phyloP scores from a whole-genome alignment of 2,797 vertebrate species.

The Otolemur crassicaudatus region DNA sequence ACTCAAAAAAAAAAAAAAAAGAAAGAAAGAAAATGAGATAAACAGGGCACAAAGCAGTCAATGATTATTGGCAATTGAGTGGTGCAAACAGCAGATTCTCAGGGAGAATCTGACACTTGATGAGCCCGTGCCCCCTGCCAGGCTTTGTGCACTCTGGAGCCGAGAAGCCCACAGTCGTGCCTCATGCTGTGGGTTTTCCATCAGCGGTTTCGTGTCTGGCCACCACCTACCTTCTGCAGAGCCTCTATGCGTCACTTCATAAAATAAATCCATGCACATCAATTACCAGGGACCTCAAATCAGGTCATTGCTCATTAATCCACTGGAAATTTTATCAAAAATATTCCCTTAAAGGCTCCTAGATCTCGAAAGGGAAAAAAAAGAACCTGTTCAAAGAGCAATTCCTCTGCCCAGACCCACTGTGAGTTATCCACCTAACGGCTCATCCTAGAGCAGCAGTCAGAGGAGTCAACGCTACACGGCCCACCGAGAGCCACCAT shows the following conservation, averaged over 20 bases:
- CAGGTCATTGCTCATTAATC: conserved; percentile 65
- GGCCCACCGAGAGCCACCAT: neutral
- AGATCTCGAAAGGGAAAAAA: neutral
- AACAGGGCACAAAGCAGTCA: neutral
- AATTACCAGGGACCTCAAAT: conserved; percentile 58
- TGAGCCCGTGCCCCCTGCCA: neutral
- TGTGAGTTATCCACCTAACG: neutral
- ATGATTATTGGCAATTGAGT: neutral
- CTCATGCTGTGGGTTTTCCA: conserved; percentile 26
- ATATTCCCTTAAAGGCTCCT: conserved; percentile 44
- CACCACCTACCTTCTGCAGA: conserved; percentile 37
- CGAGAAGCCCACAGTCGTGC: neutral
- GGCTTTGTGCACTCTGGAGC: neutral
- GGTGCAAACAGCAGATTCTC: neutral
- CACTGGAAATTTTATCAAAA: conserved; percentile 55
- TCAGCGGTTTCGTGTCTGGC: conserved; percentile 38
- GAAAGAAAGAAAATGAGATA: neutral
- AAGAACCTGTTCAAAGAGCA: neutral
- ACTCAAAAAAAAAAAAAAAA: neutral
- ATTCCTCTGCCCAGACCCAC: neutral
- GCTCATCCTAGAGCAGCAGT: neutral
- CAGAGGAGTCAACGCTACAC: neutral
- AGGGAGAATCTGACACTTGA: neutral
- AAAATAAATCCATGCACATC: conserved; percentile 63
- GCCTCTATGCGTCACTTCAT: neutral